A percentile compares a stretch with the other conserved stretches of the same genome.
Conservation (phyloP, 1,140 invertebrate species). For the Solenopsis fugax region DNA sequence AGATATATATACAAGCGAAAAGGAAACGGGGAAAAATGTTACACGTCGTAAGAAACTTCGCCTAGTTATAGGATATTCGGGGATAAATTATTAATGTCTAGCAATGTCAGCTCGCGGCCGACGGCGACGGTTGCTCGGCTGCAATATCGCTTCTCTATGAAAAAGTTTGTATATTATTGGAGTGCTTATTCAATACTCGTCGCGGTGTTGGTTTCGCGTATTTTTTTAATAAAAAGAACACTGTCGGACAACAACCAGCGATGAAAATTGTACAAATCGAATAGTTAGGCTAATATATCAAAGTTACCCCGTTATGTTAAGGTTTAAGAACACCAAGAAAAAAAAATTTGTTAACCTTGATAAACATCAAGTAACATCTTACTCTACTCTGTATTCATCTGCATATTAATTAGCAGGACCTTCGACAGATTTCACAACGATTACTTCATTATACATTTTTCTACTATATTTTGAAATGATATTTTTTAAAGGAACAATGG, state of each 20-base stretch:
- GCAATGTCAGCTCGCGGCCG: constrained; percentile 14
- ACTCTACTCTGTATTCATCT: neutral
- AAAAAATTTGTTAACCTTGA: neutral
- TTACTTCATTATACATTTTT: neutral
- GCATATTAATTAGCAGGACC: constrained; percentile 6
- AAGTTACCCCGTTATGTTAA: constrained; percentile 25
- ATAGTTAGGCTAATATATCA: constrained; percentile 54
- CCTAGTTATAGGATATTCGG: constrained; percentile 34
- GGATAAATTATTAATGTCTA: constrained; percentile 59
- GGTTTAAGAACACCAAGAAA: constrained; percentile 35
- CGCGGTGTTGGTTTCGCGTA: constrained; percentile 25
- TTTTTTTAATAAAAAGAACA: constrained; percentile 24
- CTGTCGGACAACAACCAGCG: neutral
- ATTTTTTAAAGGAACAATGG: constrained; percentile 48
- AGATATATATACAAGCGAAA: neutral
- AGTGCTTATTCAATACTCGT: constrained; percentile 20
- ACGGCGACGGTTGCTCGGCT: constrained; percentile 14
- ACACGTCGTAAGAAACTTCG: constrained; percentile 27
- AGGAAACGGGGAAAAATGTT: constrained; percentile 19
- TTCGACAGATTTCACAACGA: constrained; percentile 14
- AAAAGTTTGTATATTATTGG: constrained; percentile 65
- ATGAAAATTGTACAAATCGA: constrained; percentile 61
- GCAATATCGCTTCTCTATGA: constrained; percentile 33
- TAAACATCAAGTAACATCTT: neutral
- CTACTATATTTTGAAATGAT: constrained; percentile 33